These are phyloP conservation scores for Mormyrus iriodes DNA, from an alignment of 2,113 vertebrate species.

Conservation along the genomic window DNA sequence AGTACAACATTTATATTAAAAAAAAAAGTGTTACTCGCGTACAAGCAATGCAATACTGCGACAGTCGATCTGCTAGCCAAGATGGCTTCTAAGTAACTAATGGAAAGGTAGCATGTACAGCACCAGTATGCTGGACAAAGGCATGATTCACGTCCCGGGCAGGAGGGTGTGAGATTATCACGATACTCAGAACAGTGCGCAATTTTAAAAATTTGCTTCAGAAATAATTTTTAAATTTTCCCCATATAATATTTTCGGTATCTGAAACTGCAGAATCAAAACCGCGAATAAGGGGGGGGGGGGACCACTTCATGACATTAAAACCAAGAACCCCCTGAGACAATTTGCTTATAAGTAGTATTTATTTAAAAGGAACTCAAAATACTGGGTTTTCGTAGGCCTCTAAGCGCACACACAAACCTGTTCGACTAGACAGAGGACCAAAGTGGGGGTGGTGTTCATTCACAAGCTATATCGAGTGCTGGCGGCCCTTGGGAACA, in stretches of 20 bases:
- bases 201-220: neutral
- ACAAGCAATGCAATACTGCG: no score
- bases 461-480: neutral
- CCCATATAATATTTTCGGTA: neutral
- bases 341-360: neutral
- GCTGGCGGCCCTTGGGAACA: conserved; percentile 9
- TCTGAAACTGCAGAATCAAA: neutral
- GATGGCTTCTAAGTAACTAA: neutral
- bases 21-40: neutral
- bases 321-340: neutral
- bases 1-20: neutral
- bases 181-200: neutral
- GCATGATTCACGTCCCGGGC: neutral
- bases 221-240: neutral
- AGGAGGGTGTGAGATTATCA: neutral
- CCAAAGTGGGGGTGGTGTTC: neutral
- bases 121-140: neutral
- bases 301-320: neutral
- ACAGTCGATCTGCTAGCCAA: neutral
- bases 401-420: neutral
- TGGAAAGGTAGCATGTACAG: neutral
- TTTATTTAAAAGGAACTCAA: neutral
- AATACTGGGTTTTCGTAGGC: neutral
- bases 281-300: neutral
- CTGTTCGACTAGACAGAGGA: neutral